Evolutionary conservation across 2,888 invertebrate species (phyloP), one percentile per base, ranked within the genome.

Genomic region (Xanthia icteritia): DNA sequence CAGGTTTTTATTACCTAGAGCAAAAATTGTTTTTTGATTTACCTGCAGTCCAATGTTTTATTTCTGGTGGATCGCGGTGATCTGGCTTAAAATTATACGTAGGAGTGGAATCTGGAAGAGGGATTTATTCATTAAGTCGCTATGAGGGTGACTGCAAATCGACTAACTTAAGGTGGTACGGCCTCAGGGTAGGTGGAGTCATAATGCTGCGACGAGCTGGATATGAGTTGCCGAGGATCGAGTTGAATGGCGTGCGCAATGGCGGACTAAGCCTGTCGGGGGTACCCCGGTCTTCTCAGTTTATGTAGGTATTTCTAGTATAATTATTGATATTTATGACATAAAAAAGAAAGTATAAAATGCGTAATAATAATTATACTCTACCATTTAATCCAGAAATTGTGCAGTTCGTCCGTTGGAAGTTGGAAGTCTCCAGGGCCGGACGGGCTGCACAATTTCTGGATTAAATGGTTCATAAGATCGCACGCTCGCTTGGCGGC

Each of bases 21-120:
- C 15, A 60, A 70, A 45, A 31, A 39, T 4, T 31, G 1, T 45
- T 4, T n/a, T 17, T 31, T 58, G 4, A 11, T 39, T 0, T 77
- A 79, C 81, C 75, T 73, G 70, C 45, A 23, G n/a, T 73, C 81
- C 75, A 80, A 17, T 71, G 48, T 27, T 81, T 85, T 3, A 31
- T 39, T 58, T 72, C 70, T 13, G 51, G 36, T 42, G 61, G 20
- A 36, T 80, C 70, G 17, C 42, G 17, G 9, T 65, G 42, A 8
- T 69, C 20, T 39, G 8, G 5, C 63, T 73, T 84, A 60, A 51
- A 65, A 64, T 68, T 83, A 20, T 48, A 63, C 3, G 58, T 23
- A 5, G 80, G 23, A 48, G 65, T 23, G 66, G 45, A 54, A 69
- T 74, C 83, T 85, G 71, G 4, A 84, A 84, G 0, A 69, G 9